These are phyloP conservation scores for Platorchestia sp. DNA, from an alignment of 1,140 invertebrate genomes.

Conservation along the genomic window DNA sequence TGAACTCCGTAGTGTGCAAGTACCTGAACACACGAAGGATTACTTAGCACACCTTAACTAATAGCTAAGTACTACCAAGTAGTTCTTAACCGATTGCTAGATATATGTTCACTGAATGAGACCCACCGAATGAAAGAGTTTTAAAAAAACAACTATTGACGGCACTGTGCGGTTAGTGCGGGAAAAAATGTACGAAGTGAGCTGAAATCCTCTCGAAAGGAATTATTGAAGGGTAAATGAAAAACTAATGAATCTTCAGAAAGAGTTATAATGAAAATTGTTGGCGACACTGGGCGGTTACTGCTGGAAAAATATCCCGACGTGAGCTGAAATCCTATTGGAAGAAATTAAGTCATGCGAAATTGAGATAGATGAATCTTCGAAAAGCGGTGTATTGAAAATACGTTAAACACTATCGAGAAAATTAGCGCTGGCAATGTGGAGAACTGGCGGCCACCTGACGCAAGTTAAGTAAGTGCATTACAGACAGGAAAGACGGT, in stretches of 20 bases:
- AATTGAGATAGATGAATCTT: neutral
- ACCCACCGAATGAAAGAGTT: neutral
- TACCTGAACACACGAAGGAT: neutral
- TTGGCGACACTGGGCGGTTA: neutral
- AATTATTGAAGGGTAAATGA: too few species aligned
- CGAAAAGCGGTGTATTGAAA: neutral
- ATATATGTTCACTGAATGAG: neutral
- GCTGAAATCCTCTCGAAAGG: neutral
- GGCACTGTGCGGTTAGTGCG: too few species aligned
- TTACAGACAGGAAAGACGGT: neutral
- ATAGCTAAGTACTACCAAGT: neutral
- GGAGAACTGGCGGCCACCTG: neutral
- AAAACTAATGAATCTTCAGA: too few species aligned
- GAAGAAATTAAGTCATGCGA: neutral
- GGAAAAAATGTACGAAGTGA: neutral
- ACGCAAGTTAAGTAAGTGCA: slow-evolving; percentile 20
- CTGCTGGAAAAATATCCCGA: neutral
- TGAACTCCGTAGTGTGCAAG: neutral
- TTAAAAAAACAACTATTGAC: neutral
- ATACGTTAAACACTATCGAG: neutral
- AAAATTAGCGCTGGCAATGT: neutral
- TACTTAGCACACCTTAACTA: neutral
- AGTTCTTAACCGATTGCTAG: neutral
- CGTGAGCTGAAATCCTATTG: neutral
- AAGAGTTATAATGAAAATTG: neutral